Evolutionary conservation across 1,140 invertebrate species (phyloP), one percentile per base, ranked within the genome.

Genomic region (Tetramorium parvispinum): DNA sequence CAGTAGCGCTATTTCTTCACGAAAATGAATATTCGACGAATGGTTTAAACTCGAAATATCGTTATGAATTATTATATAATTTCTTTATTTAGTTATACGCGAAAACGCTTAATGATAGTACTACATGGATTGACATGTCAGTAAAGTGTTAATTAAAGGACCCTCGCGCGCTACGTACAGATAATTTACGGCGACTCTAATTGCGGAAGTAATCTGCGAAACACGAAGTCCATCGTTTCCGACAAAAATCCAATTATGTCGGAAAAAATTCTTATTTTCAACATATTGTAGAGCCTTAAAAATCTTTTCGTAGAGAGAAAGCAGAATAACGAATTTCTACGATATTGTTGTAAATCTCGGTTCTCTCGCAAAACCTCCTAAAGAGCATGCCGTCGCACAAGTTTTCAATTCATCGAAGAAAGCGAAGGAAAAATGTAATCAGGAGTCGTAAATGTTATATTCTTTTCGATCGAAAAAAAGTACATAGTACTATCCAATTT

Each of bases 121-220:
- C 40, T 27, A 18, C 3, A 5, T 11, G 16, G 70, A 82, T 59
- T 46, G 32, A 71, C 32, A 4, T n/a, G n/a, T 40, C 46, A 32
- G 65, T 73, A 46, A 32, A 82, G 66, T 32, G 66, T 57, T 46
- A 57, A 57, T 57, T 13, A 18, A 32, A 32, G 65, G 24, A 57
- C 63, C 3, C 5, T 13, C 11, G 49, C 11, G 49, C 27, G n/a
- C 10, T 79, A 18, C 32, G 70, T 63, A 32, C 11, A 21, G 10
- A 6, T 46, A 68, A 81, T 82, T 59, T 73, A 59, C 24, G 8
- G 79, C 79, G 37, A 57, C 37, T 71, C 37, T 43, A 55, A 81
- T 81, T 55, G 49, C 16, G 46, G 32, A 55, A 55, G 24, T 40
- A 55, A 65, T 78, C 43, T 16, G 57, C 13, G 27, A 21, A 32